A percentile compares a stretch with the other conserved stretches of the same genome.
These are phyloP conservation scores for Candoia aspera DNA, from an alignment of 2,113 vertebrate species.

Conservation along the genomic window DNA sequence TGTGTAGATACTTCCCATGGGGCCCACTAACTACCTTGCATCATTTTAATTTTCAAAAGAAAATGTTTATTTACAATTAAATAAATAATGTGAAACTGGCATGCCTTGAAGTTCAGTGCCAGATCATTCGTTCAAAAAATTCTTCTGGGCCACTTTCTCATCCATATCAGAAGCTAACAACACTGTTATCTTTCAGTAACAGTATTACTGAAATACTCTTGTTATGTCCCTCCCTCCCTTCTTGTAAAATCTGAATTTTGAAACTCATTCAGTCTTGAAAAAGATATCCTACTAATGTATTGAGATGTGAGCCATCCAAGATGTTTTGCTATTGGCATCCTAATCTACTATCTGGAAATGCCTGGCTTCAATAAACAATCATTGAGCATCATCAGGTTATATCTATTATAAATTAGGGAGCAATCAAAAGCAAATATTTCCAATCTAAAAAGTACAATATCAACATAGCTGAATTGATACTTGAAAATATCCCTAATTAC, in stretches of 20 bases:
- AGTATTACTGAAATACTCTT: no score
- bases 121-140: no score
- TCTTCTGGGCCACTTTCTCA: no score
- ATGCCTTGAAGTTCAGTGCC: no score
- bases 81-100: no score
- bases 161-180: no score
- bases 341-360: conserved; percentile 59
- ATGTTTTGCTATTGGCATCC: conserved; percentile 57
- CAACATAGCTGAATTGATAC: conserved; percentile 52
- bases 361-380: conserved; percentile 54
- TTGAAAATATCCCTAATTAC: conserved; percentile 33
- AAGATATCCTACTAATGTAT: conserved; percentile 36
- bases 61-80: no score
- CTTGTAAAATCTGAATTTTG: no score
- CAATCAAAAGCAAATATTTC: conserved; percentile 54
- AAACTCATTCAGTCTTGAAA: conserved; percentile 48
- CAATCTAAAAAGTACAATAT: conserved; percentile 49
- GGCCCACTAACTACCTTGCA: not conserved
- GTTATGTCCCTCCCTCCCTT: no score
- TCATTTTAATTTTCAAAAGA: no score
- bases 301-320: conserved; percentile 39
- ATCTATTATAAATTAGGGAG: conserved; percentile 49
- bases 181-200: conserved; percentile 8
- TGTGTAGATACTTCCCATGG: not conserved
- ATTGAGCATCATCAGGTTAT: conserved; percentile 45